Conservation (phyloP, 2,888 invertebrate genomes). For the Eupithecia vulgata region DNA sequence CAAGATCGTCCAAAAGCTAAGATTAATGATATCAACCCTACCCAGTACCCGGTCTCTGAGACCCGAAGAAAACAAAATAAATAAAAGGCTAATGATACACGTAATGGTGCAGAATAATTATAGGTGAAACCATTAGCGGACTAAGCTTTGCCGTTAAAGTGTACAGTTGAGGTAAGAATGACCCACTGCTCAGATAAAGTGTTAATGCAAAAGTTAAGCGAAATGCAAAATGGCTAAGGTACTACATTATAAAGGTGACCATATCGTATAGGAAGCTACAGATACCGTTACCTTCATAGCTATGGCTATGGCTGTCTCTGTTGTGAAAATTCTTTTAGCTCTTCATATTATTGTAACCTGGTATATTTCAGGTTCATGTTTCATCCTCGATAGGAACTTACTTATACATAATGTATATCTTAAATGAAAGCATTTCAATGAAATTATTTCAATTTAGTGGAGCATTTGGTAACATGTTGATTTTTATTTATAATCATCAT, state of each 20-base stretch:
- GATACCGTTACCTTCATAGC: background rate
- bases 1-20: constrained; percentile 61
- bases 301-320: background rate
- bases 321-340: no score
- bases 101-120: constrained; percentile 78
- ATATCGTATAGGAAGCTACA: no score
- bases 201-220: constrained; percentile 19
- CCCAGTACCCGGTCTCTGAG: constrained; percentile 60
- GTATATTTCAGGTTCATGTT: no score
- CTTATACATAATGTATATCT: no score
- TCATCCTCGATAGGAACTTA: no score
- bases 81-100: constrained; percentile 75
- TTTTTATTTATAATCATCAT: no score
- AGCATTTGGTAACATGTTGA: no score
- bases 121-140: constrained; percentile 68
- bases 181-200: constrained; percentile 65
- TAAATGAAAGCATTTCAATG: no score
- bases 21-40: constrained; percentile 77
- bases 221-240: constrained; percentile 58
- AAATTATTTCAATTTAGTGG: no score
- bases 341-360: no score
- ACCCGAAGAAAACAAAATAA: constrained; percentile 74
- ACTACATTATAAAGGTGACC: background rate
- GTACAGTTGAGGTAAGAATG: constrained; percentile 63
- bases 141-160: constrained; percentile 53